Base-by-base conservation (phyloP, 2,888 invertebrate species). In the Ornithoptera alexandrae region DNA sequence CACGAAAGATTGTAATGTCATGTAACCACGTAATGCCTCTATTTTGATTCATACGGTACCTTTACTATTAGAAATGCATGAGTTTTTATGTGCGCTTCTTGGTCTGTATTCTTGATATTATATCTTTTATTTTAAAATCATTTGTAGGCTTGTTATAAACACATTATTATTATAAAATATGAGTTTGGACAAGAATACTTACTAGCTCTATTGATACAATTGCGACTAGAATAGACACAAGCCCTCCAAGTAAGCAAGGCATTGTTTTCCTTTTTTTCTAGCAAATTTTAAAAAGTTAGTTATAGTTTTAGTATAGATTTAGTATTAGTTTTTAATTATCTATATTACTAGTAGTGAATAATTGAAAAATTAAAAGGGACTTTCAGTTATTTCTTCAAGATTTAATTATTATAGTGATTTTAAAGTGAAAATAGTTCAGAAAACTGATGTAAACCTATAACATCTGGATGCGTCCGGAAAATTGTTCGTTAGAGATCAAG, bases 401-500 rank as follows among this genome's bases (percentile, higher is more conserved):
- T 30, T 30, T 30, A 30, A 30, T 30, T 53, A 60, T 18, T 7
- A 30, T 15, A 42, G 61, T 42, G 61, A 61, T 20, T n/a, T 50
- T 60, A 53, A 59, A 68, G 60, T 68, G 68, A 30, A 12, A 53
- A 6, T n/a, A 62, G 62, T 39, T 46, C 22, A 15, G 18, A 57
- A 64, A 24, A 64, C 64, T 58, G 1, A 46, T 46, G 50, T 39
- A 53, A 70, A 60, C 56, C 68, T 67, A 75, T 74, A 73, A 70
- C 72, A 72, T 65, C 69, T 73, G 68, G 71, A 72, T 69, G 64
- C 64, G 42, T 68, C 71, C 60, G 59, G 66, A 67, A 62, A 53
- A 66, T 22, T 30, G 62, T 60, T 39, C 80, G 81, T 77, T 76
- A 78, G 81, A 86, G 84, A 85, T 85, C 80, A 82, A 91, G 91